Base-by-base conservation (phyloP, 2,888 invertebrate species). In the Torymus auratus region DNA sequence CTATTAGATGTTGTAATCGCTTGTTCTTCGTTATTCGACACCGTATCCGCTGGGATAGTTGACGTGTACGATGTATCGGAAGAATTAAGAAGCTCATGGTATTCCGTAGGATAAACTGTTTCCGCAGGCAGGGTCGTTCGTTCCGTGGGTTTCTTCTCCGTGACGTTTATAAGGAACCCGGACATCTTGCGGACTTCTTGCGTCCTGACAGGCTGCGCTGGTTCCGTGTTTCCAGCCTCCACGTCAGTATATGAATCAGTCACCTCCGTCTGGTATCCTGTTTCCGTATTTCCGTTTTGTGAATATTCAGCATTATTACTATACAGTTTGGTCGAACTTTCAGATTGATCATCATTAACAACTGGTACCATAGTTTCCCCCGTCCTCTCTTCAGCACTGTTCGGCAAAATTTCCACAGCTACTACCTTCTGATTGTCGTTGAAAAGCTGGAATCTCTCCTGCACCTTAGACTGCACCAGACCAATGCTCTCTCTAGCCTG, bases 401-500 rank as follows among this genome's bases (percentile, higher is more conserved):
- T 74, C 2, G 74, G 15, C 7, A 28, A 12, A 52, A 60, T 55
- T 7, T 60, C 78, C 12, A 41, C 64, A 12, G 12, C 10, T 3
- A 5, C 13, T 3, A 14, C 12, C 17, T 74, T 80, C 13, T 69
- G 14, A 12, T 60, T 71, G 10, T 53, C 23, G 15, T 58, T 70
- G 14, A 20, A 78, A 12, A 72, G 41, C 12, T 72, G 52, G 7
- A 68, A 12, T 61, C 65, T 68, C 17, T 80, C 71, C 23, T 71
- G 23, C 50, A 74, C 53, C 28, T 74, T 79, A 13, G 74, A 79
- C 56, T 62, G 61, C 2, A 67, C 83, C 0, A 86, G 53, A 5
- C 84, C 85, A 1, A 86, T 83, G 62, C 84, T 86, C 1, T 82
- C 85, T 11, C 70, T 83, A 0, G 78, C 65, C 13, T 84, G 83